Conservation (phyloP, 1,140 invertebrate genomes). For the Drosophila sp. region DNA sequence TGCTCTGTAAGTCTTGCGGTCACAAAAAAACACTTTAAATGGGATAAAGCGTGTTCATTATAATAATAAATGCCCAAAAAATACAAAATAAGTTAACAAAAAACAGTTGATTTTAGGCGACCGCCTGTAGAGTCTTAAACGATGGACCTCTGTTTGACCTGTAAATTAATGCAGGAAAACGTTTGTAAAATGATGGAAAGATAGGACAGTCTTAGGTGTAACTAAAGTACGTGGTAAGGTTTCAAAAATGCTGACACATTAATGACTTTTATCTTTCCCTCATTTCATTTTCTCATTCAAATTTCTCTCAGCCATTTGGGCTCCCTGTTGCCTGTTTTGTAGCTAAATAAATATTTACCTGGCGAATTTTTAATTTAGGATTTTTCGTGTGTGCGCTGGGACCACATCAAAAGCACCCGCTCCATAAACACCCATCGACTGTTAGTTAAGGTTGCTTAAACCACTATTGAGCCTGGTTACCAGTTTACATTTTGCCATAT, state of each 20-base stretch:
- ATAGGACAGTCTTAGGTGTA: conserved; percentile 1
- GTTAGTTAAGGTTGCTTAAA: conserved; percentile 24
- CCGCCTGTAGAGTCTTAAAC: too few species aligned
- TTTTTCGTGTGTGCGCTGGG: conserved; percentile 46
- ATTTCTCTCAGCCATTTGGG: conserved; percentile 2
- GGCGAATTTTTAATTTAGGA: conserved; percentile 67
- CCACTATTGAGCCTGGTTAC: conserved; percentile 28
- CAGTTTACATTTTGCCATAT: conserved; percentile 57
- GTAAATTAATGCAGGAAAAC: background rate
- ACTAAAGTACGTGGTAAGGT: conserved; percentile 13
- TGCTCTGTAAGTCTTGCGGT: too few species aligned
- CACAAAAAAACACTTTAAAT: too few species aligned
- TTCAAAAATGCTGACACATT: conserved; percentile 1
- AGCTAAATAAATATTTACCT: conserved; percentile 64
- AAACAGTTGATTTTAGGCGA: too few species aligned
- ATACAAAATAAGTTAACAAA: too few species aligned
- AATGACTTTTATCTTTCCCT: background rate
- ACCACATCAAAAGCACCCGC: conserved; percentile 57
- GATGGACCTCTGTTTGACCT: background rate
- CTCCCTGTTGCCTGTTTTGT: conserved; percentile 20
- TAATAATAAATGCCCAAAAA: too few species aligned
- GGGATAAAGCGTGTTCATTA: too few species aligned
- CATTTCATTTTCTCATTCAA: conserved; percentile 4
- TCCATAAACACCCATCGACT: conserved; percentile 8
- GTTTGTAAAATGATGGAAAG: background rate